Evolutionary conservation across 2,797 vertebrate species (phyloP), one percentile per base, ranked within the genome.

Genomic region (Gymnocypris eckloni): DNA sequence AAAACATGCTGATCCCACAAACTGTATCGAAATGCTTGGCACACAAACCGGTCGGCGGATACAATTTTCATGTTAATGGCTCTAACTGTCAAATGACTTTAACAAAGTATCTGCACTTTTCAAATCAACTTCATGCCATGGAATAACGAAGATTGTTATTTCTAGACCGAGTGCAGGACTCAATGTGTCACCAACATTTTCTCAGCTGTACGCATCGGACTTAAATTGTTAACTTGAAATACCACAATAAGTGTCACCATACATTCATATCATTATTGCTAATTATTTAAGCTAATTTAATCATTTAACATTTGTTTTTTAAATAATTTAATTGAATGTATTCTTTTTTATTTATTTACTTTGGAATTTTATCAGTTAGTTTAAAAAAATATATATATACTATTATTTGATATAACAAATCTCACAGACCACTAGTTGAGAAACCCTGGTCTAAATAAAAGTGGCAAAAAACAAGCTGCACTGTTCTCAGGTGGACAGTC

Each of bases 1-100:
- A 82, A 89, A 89, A 90, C 71, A 83, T 84, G 88, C 87, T 89
- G 90, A 90, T 89, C 83, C 52, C 80, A 89, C 86, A 87, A 90
- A 86, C 76, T 79, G 59, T 73, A 86, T 79, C 61, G 75, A 83
- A 87, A 89, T 28, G 69, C 33, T 81, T 25, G 50, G 66, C 16
- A 64, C 64, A 85, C 83, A 87, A 89, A 71, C 78, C 33, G 11
- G 83, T 70, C 72, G 61, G 25, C 61, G 15, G 73, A 79, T 86
- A 78, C 77, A 73, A 86, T 79, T 71, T 88, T 87, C 69, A 89
- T 70, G 80, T 81, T 84, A 89, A 84, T 83, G 72, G 71, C 59
- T 28, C 41, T 73, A 61, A 86, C 67, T 91, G 87, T 86, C 81
- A 87, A 73, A 86, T 48, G 79, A 82, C 20, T 61, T 83, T 45